Evolutionary conservation across 2,113 vertebrate genomes (phyloP), one percentile per base, ranked within the genome.

Genomic region (Trinectes maculatus): DNA sequence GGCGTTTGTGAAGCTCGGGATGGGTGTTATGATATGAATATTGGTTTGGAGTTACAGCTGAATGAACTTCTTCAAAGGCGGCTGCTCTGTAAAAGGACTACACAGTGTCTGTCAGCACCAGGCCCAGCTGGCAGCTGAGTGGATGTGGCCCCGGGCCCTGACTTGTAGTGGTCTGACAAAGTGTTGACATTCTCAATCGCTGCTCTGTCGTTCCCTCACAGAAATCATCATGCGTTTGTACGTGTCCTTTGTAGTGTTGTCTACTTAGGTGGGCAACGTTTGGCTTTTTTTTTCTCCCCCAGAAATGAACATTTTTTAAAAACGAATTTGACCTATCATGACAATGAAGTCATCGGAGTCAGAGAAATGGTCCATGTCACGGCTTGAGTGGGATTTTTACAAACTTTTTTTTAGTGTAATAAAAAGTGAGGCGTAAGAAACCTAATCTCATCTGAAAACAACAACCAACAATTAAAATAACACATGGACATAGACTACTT

Each of bases 111-210:
- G 36, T 85, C 65, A 71, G 58, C 6, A 8, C 26, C 18, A 70
- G 70, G 60, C 55, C n/a, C n/a, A 46, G 76, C 63, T 70, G 51
- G 71, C 72, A 77, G 76, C 52, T 47, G 68, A 67, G 48, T 18
- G 51, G 79, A 68, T 16, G 49, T 54, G 55, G 80, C 82, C 73
- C 51, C 22, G 6, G 86, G 84, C 69, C 0, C 24, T 58, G 69
- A 71, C 79, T 79, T 80, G 33, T 39, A 72, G 46, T 62, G 78
- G 70, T 67, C 79, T 83, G 67, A 84, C 85, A 71, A 71, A 75
- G 78, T 85, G 72, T 71, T 66, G 70, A 77, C 2, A 49, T 46
- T 54, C 75, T 73, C 47, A 6, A 54, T 79, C 77, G 11, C 31
- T 33, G 26, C 53, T 64, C 39, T 8, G 22, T 71, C 59, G 11